These are phyloP conservation scores for Leptosomus discolor DNA, from an alignment of 2,113 vertebrate species.

Conservation along the genomic window DNA sequence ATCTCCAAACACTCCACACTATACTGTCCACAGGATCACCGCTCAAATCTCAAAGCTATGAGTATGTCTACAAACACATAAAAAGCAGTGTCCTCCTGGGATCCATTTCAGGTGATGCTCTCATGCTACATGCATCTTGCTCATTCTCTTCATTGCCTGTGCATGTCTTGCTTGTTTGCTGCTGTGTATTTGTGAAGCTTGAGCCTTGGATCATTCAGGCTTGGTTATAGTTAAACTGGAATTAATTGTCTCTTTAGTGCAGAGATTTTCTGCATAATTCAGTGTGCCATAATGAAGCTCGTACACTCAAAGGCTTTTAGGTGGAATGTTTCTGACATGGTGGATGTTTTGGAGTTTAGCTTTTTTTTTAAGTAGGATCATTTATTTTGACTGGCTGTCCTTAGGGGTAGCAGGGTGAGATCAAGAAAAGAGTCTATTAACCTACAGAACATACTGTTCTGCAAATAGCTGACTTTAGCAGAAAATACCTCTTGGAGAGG, in stretches of 20 bases:
- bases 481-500: slow-evolving; percentile 31
- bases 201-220: not conserved
- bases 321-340: not conserved
- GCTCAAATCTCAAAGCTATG: slow-evolving; percentile 90
- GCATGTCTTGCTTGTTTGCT: not conserved
- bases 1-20: slow-evolving; percentile 89
- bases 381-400: slow-evolving; percentile 48
- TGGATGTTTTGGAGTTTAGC: not conserved
- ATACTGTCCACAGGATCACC: slow-evolving; percentile 94
- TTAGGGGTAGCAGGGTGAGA: slow-evolving; percentile 18
- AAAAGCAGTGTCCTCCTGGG: slow-evolving; percentile 89
- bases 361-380: not conserved
- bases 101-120: slow-evolving; percentile 89
- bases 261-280: not conserved
- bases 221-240: not conserved
- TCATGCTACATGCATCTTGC: not conserved
- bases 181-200: not conserved
- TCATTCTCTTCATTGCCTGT: not conserved
- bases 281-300: not conserved
- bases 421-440: slow-evolving; percentile 41
- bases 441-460: slow-evolving; percentile 27
- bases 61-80: slow-evolving; percentile 90
- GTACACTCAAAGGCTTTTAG: not conserved
- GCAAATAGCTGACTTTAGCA: slow-evolving; percentile 47
- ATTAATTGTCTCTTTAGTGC: not conserved